phyloP scores from a whole-genome alignment of 2,113 vertebrate genomes.

The Triplophysa dalaica region DNA sequence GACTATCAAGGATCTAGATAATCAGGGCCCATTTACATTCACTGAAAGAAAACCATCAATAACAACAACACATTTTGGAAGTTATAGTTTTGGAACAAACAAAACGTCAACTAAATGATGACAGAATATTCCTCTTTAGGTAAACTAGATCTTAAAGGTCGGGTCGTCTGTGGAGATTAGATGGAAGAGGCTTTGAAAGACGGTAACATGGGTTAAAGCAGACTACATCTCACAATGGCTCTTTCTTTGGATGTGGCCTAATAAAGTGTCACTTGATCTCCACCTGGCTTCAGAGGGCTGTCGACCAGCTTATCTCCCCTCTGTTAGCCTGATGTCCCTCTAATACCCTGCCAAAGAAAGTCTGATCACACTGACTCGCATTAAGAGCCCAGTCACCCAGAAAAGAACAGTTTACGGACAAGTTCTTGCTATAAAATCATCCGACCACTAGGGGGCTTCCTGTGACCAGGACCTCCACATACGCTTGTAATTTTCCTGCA shows the following conservation, averaged over 20 bases:
- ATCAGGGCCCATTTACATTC: no score
- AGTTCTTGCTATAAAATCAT: neutral
- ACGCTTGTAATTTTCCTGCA: neutral
- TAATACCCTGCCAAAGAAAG: conserved; percentile 40
- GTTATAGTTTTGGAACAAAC: no score
- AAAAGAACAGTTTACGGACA: neutral
- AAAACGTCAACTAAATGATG: no score
- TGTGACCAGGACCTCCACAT: neutral
- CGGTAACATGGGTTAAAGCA: neutral
- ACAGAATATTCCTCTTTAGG: no score
- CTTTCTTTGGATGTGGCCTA: conserved; percentile 34
- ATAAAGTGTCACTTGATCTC: conserved; percentile 40
- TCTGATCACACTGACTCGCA: conserved; percentile 35
- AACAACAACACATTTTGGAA: no score
- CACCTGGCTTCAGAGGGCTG: conserved; percentile 23
- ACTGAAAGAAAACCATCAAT: no score
- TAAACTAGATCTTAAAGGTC: neutral
- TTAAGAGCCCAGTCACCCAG: conserved; percentile 2
- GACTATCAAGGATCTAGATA: no score
- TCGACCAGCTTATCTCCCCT: conserved; percentile 58
- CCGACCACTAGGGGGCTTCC: conserved; percentile 27
- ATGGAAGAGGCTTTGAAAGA: neutral
- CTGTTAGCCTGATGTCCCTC: conserved; percentile 47
- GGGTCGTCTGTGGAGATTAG: neutral
- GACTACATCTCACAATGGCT: conserved; percentile 37